Evolutionary conservation across 2,888 invertebrate species (phyloP).

Genomic region (Euphydryas editha): DNA sequence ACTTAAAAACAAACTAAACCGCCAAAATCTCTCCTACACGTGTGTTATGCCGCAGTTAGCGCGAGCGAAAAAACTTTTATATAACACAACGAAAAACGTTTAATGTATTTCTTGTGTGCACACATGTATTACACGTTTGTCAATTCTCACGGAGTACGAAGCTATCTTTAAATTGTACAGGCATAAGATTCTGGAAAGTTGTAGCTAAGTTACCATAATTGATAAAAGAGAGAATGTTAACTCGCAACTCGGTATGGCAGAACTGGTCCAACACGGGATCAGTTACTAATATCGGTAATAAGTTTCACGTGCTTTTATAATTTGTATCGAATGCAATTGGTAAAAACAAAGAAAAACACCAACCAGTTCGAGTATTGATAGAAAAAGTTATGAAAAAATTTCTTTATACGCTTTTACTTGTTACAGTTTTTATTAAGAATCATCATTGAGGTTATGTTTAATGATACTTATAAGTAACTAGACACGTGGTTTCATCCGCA

Average conservation of each 20-base stretch:
- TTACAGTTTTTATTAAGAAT: too few relatives aligned
- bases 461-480: too few relatives aligned
- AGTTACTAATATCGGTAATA: constrained; percentile 35
- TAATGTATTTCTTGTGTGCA: too few relatives aligned
- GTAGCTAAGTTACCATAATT: constrained; percentile 26
- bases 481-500: too few relatives aligned
- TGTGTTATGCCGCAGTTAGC: too few relatives aligned
- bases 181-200: constrained; percentile 30
- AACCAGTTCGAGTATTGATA: not conserved
- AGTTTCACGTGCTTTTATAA: constrained; percentile 25
- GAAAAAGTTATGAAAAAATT: not conserved
- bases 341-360: not conserved
- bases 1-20: too few relatives aligned
- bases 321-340: constrained; percentile 35
- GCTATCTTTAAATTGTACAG: constrained; percentile 13
- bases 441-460: too few relatives aligned
- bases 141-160: constrained; percentile 26
- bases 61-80: too few relatives aligned
- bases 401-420: not conserved
- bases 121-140: not conserved
- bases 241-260: constrained; percentile 13
- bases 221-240: constrained; percentile 15
- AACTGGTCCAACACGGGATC: constrained; percentile 31
- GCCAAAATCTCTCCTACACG: too few relatives aligned
- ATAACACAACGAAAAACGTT: too few relatives aligned